Conservation (phyloP, 2,888 invertebrate species). For the Mesopsocus fuscifrons region DNA sequence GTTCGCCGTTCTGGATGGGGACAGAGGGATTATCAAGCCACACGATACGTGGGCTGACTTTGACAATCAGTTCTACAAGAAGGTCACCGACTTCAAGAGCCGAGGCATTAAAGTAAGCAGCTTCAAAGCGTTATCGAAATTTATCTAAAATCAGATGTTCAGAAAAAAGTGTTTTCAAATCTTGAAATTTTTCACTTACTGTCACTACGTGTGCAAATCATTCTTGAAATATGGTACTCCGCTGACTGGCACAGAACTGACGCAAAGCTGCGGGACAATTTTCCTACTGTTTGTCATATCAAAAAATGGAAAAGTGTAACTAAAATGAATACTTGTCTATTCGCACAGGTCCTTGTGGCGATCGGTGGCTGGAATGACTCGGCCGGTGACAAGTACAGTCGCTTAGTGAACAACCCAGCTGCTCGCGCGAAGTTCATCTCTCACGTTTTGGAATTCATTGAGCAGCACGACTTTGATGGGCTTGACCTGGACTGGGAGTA, state of each 20-base stretch:
- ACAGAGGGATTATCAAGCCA: slow-evolving; percentile 54
- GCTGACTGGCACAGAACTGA: too few species aligned
- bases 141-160: too few species aligned
- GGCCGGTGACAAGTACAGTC: slow-evolving; percentile 72
- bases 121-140: too few species aligned
- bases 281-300: too few species aligned
- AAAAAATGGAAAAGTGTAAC: too few species aligned
- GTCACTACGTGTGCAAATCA: too few species aligned
- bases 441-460: slow-evolving; percentile 57
- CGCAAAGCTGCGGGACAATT: too few species aligned
- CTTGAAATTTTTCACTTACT: too few species aligned
- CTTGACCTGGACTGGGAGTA: slow-evolving; percentile 90
- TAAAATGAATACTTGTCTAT: too few species aligned
- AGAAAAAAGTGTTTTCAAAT: too few species aligned
- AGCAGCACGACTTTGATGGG: slow-evolving; percentile 69
- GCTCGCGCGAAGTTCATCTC: slow-evolving; percentile 53
- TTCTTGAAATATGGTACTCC: too few species aligned
- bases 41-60: slow-evolving; percentile 80
- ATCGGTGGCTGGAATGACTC: slow-evolving; percentile 95
- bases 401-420: slow-evolving; percentile 51
- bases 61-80: slow-evolving; percentile 79
- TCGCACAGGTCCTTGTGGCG: slow-evolving; percentile 71
- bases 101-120: slow-evolving; percentile 19
- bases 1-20: slow-evolving; percentile 68
- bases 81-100: slow-evolving; percentile 49